Conservation (phyloP, 1,140 invertebrate species). For the Phenacoccus solenopsis region DNA sequence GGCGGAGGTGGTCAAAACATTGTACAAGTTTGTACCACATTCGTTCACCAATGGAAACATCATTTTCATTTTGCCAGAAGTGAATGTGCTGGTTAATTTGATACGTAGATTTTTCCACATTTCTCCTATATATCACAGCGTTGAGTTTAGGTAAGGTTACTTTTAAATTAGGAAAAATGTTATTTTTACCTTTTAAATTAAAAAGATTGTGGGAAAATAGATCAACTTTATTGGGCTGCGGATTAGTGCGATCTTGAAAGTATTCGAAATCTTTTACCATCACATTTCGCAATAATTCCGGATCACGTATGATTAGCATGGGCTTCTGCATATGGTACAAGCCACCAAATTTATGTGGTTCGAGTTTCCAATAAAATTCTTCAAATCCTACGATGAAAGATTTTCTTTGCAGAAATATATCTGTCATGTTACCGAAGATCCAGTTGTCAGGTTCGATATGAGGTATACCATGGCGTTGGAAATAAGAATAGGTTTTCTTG, state of each 20-base stretch:
- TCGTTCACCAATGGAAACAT: slow-evolving; percentile 38
- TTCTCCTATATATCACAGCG: slow-evolving; percentile 38
- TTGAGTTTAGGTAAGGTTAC: too few relatives aligned
- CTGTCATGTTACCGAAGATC: slow-evolving; percentile 21
- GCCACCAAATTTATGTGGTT: slow-evolving; percentile 24
- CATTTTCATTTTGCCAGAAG: slow-evolving; percentile 40
- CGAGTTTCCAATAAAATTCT: neutral
- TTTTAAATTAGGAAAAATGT: too few relatives aligned
- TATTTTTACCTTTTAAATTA: too few relatives aligned
- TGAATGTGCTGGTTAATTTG: slow-evolving; percentile 43
- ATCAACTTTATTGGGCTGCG: too few relatives aligned
- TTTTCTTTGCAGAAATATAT: slow-evolving; percentile 22
- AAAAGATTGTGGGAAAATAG: too few relatives aligned
- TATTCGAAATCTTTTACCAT: slow-evolving; percentile 33
- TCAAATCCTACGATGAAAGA: neutral
- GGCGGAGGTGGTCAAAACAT: neutral
- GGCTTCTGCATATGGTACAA: slow-evolving; percentile 27
- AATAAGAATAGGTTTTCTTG: slow-evolving; percentile 29
- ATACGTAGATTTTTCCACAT: too few relatives aligned
- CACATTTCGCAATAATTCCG: slow-evolving; percentile 29
- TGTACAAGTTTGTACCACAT: slow-evolving; percentile 20
- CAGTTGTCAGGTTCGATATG: slow-evolving; percentile 21
- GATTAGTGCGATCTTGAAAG: slow-evolving; percentile 28
- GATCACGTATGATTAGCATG: slow-evolving; percentile 30
- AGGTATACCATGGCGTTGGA: slow-evolving; percentile 33